Percentiles rank a stretch among this genome's conserved stretches.
phyloP scores from a whole-genome alignment of 1,140 invertebrate genomes.

The Polyergus mexicanus region DNA sequence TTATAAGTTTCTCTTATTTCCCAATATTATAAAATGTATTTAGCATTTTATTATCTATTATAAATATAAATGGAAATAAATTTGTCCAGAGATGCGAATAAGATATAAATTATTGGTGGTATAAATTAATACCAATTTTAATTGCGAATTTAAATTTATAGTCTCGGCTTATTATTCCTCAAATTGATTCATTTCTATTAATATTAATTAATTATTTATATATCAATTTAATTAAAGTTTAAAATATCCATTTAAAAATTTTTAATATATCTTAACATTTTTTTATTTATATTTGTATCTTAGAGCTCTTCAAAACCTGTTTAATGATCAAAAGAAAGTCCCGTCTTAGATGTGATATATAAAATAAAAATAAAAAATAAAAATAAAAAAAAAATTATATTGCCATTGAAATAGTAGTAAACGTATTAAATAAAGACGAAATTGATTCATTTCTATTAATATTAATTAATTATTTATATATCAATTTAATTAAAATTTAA shows the following conservation, averaged over 20 bases:
- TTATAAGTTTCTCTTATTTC: background rate
- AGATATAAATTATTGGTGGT: slow-evolving; percentile 30
- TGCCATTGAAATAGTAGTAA: background rate
- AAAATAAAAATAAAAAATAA: no score
- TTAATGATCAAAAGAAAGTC: slow-evolving; percentile 17
- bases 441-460: no score
- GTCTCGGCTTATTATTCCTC: slow-evolving; percentile 15
- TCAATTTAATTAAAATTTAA: slow-evolving; percentile 3
- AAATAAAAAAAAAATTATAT: background rate
- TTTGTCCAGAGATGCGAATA: slow-evolving; percentile 1
- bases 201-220: slow-evolving; percentile 50
- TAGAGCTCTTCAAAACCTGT: background rate
- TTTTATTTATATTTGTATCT: background rate
- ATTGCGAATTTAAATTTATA: slow-evolving; percentile 25
- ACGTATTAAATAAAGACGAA: background rate
- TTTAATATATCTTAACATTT: background rate
- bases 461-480: slow-evolving; percentile 41
- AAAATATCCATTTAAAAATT: no score
- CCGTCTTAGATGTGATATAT: no score
- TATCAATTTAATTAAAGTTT: slow-evolving; percentile 5
- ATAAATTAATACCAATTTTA: slow-evolving; percentile 49
- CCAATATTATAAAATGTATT: slow-evolving; percentile 4
- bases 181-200: slow-evolving; percentile 48
- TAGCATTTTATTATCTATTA: background rate
- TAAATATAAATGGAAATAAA: slow-evolving; percentile 33